Evolutionary conservation across 2,113 vertebrate genomes (phyloP).

Genomic region (Nansenia antarctica): DNA sequence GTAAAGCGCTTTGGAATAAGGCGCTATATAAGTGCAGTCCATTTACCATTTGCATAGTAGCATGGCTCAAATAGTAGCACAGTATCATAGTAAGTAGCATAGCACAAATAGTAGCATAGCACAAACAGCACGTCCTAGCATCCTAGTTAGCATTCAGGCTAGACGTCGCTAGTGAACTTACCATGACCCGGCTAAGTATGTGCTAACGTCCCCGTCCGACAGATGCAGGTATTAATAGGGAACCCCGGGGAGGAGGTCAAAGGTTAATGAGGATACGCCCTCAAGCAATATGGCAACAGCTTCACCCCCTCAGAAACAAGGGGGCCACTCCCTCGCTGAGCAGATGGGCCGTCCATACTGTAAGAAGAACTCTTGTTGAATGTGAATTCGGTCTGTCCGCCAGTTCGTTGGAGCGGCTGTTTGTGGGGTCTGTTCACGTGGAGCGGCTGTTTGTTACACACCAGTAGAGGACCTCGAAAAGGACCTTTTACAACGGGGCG

Average conservation of each 20-base stretch:
- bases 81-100: too few relatives aligned
- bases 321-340: slow-evolving; percentile 41
- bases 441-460: not conserved
- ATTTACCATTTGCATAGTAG: too few relatives aligned
- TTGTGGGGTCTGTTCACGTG: not conserved
- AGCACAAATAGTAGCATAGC: too few relatives aligned
- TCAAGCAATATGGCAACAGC: slow-evolving; percentile 67
- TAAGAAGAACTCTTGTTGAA: slow-evolving; percentile 16
- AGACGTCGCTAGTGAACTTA: slow-evolving; percentile 41
- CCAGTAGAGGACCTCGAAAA: too few relatives aligned
- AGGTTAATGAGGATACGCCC: slow-evolving; percentile 68
- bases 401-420: too few relatives aligned
- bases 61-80: too few relatives aligned
- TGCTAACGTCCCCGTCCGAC: slow-evolving; percentile 36
- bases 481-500: too few relatives aligned
- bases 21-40: too few relatives aligned
- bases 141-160: slow-evolving; percentile 29
- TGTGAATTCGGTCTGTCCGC: not conserved
- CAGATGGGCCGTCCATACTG: slow-evolving; percentile 45
- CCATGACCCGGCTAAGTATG: slow-evolving; percentile 38
- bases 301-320: slow-evolving; percentile 43
- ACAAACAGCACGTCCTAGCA: too few relatives aligned
- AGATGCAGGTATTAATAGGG: slow-evolving; percentile 68
- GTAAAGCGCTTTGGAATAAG: too few relatives aligned
- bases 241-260: slow-evolving; percentile 39